These are phyloP conservation scores for Polydrusus cervinus DNA, from an alignment of 2,888 invertebrate species.

Conservation along the genomic window DNA sequence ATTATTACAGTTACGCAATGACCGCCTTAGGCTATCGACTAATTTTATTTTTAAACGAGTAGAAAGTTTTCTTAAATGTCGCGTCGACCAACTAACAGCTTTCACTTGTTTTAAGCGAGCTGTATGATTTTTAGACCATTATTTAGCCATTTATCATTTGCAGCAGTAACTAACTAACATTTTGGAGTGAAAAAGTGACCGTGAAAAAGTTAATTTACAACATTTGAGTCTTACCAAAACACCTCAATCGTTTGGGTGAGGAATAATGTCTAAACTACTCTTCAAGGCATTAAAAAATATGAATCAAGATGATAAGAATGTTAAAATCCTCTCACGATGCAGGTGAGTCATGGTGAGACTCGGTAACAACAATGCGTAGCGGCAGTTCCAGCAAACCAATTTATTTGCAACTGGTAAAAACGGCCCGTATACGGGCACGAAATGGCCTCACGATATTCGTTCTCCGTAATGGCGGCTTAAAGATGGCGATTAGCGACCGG, in stretches of 20 bases:
- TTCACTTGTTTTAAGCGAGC: constrained; percentile 24
- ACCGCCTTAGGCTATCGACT: neutral
- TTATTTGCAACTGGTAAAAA: constrained; percentile 23
- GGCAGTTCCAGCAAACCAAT: constrained; percentile 11
- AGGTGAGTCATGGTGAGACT: constrained; percentile 4
- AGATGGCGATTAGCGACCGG: constrained; percentile 30
- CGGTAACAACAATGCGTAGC: constrained; percentile 1
- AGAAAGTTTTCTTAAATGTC: constrained; percentile 26
- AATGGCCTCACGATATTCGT: constrained; percentile 33
- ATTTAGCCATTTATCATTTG: neutral
- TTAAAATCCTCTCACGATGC: constrained; percentile 17
- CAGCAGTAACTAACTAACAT: too few relatives aligned
- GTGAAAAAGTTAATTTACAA: too few relatives aligned
- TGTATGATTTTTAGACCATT: constrained; percentile 7
- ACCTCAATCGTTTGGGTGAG: too few relatives aligned
- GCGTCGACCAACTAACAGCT: constrained; percentile 13
- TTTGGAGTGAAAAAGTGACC: too few relatives aligned
- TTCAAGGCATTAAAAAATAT: too few relatives aligned
- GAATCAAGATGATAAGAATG: neutral
- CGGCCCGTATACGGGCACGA: constrained; percentile 29
- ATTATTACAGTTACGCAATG: constrained; percentile 15
- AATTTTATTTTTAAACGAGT: constrained; percentile 29
- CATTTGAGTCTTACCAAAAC: too few relatives aligned
- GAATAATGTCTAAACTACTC: too few relatives aligned
- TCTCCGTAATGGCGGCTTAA: constrained; percentile 22